Percentiles rank a stretch among this genome's conserved stretches.
These are phyloP conservation scores for Alouatta palliata DNA, from an alignment of 2,113 vertebrate genomes.

Conservation along the genomic window DNA sequence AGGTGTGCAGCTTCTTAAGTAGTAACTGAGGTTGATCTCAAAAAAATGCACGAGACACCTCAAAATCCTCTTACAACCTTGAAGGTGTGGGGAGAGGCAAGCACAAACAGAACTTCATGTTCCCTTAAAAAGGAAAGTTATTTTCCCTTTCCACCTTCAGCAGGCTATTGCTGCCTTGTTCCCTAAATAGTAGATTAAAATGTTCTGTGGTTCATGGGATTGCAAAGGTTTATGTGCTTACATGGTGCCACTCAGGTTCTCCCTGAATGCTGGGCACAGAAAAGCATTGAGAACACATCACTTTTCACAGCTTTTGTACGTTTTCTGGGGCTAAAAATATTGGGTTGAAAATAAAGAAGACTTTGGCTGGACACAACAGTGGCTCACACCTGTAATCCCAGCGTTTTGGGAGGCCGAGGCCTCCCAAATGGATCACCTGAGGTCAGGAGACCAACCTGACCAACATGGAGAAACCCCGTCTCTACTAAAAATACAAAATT, in stretches of 20 bases:
- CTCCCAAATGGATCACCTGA: too few relatives aligned
- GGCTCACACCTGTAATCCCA: too few relatives aligned
- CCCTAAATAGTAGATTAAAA: neutral
- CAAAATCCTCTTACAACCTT: neutral
- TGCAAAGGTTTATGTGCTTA: neutral
- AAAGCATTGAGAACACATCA: neutral
- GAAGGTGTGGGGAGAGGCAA: neutral
- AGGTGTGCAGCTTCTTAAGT: neutral
- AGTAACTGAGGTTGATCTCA: neutral
- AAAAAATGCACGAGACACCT: neutral
- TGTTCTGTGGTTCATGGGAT: rapidly evolving
- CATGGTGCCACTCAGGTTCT: neutral
- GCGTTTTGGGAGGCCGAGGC: too few relatives aligned
- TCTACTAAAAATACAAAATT: too few relatives aligned
- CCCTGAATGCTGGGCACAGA: neutral
- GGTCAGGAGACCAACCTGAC: too few relatives aligned
- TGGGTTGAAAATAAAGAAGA: neutral
- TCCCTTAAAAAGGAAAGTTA: neutral
- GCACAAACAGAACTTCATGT: neutral
- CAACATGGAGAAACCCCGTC: too few relatives aligned
- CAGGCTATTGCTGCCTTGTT: neutral
- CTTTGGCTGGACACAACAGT: neutral
- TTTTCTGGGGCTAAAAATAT: neutral
- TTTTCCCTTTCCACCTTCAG: neutral
- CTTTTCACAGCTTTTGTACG: neutral